Conservation (phyloP, 2,113 vertebrate genomes). For the Tenebrosternarchus preto region DNA sequence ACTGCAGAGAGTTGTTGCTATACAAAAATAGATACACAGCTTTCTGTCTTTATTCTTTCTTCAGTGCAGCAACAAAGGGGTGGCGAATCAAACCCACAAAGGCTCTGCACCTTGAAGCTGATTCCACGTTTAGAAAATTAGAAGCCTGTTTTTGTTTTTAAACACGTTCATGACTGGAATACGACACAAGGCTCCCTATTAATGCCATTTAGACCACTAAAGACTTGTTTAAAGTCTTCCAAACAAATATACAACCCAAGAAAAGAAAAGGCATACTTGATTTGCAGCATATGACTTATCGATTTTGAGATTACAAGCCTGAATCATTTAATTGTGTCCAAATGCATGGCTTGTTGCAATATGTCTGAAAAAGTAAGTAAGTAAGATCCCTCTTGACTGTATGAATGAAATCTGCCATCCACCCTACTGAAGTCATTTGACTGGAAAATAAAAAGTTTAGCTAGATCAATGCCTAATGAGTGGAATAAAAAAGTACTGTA, state of each 20-base stretch:
- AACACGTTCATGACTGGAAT: constrained; percentile 53
- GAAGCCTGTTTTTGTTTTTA: constrained; percentile 52
- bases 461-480: constrained; percentile 76
- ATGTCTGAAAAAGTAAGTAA: constrained; percentile 58
- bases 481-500: constrained; percentile 73
- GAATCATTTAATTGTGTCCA: constrained; percentile 60
- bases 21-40: constrained; percentile 70
- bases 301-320: constrained; percentile 56
- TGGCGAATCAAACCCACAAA: constrained; percentile 67
- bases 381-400: constrained; percentile 53
- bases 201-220: constrained; percentile 55
- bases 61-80: constrained; percentile 69
- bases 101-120: constrained; percentile 60
- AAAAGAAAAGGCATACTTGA: constrained; percentile 34
- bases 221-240: constrained; percentile 31
- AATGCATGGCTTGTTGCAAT: constrained; percentile 58
- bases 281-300: constrained; percentile 51
- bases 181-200: constrained; percentile 59
- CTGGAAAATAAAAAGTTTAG: constrained; percentile 69
- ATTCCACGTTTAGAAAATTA: neutral
- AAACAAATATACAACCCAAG: constrained; percentile 34
- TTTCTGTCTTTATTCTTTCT: constrained; percentile 62
- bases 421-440: constrained; percentile 67
- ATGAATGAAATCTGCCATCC: constrained; percentile 59
- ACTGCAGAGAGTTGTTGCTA: constrained; percentile 70